A percentile compares a stretch with the other conserved stretches of the same genome.
Conservation (phyloP, 2,113 vertebrate genomes). For the Nothoprocta perdicaria region DNA sequence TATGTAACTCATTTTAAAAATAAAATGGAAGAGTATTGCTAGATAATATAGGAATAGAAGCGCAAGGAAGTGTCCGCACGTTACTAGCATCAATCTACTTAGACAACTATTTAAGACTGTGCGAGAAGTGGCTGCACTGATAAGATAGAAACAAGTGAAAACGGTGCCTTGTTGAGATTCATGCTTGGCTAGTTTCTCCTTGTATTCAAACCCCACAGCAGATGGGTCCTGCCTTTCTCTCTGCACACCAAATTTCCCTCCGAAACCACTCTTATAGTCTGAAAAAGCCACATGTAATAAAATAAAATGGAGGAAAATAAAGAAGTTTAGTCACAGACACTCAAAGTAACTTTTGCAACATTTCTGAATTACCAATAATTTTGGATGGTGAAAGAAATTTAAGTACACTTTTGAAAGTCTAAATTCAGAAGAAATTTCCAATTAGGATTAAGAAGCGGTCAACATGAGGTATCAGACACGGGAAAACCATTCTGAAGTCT, state of each 20-base stretch:
- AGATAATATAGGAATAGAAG: neutral
- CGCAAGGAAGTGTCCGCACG: conserved; percentile 18
- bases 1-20: neutral
- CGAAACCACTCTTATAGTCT: conserved; percentile 94
- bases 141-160: conserved; percentile 47
- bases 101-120: conserved; percentile 61
- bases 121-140: conserved; percentile 59
- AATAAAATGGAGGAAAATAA: conserved; percentile 39
- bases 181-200: conserved; percentile 90
- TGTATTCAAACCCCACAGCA: conserved; percentile 91
- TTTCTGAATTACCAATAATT: neutral
- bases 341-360: neutral
- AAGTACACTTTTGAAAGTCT: neutral
- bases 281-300: conserved; percentile 77
- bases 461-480: neutral
- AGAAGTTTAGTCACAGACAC: conserved; percentile 43
- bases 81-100: neutral
- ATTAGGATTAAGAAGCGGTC: neutral
- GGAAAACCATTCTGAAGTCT: conserved; percentile 46
- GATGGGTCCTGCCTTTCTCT: conserved; percentile 88
- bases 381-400: neutral
- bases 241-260: conserved; percentile 90
- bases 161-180: conserved; percentile 91
- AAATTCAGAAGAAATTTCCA: neutral
- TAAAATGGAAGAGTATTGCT: neutral